Evolutionary conservation across 2,888 invertebrate species (phyloP), one percentile per base, ranked within the genome.

Genomic region (Tricholauxania praeusta): DNA sequence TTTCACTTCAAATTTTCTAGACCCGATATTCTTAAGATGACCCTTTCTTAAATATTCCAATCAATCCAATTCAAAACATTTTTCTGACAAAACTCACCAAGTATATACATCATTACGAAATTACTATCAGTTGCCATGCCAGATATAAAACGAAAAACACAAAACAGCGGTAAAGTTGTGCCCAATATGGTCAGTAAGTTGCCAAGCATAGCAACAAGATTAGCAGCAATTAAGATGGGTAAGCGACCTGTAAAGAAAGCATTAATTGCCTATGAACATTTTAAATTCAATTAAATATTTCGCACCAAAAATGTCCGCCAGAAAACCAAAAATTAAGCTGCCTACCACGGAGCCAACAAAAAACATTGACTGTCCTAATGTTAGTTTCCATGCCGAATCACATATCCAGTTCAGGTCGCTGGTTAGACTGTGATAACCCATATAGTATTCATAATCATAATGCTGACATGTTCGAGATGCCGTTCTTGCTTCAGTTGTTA

Each of bases 331-430:
- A 1, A 84, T 74, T 49, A 91, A 82, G 48, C 89, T 89, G 2
- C 91, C 91, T 39, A 90, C 78, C 12, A 91, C 89, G 14, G 91
- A 90, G 22, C 91, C 91, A 59, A 90, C 85, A 81, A 91, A 91
- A 82, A 90, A 91, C 81, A 90, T 87, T n/a, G 91, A 90, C 81
- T 91, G 91, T 0, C 90, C 90, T 22, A 90, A 78, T 3, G 89
- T 89, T 19, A 90, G 86, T 77, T 89, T 89, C 91, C 91, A 91
- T 66, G 87, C 86, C n/a, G 89, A 85, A 4, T 85, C 84, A 79
- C 91, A 91, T 17, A 91, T 88, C 91, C 91, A 91, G 79, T 90
- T 76, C 84, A 92, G 90, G 84, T 92, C 90, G 77, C 91, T 89
- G 32, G 91, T 90, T 62, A 92, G 89, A 76, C 91, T 91, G 65